Conservation (phyloP, 2,797 vertebrate species). For the Cirrhinus molitorella region DNA sequence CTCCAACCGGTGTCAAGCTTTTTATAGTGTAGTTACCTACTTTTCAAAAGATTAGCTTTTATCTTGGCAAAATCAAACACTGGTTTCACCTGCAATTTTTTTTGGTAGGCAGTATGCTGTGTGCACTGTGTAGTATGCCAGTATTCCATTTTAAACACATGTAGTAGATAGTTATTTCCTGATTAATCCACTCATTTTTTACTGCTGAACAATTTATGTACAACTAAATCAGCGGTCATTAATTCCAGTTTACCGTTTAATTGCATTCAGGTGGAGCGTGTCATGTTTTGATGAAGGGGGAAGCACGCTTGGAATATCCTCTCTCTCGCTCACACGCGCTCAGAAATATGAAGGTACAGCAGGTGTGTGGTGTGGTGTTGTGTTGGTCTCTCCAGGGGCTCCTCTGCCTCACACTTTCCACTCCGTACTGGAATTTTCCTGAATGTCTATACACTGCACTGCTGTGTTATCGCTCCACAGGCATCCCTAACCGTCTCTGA, state of each 20-base stretch:
- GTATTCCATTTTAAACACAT: constrained; percentile 1
- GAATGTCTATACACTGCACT: constrained; percentile 23
- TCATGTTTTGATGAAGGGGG: constrained; percentile 72
- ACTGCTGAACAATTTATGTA: constrained; percentile 75
- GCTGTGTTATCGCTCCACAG: constrained; percentile 11
- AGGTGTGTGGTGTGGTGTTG: constrained; percentile 73
- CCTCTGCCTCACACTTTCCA: constrained; percentile 58
- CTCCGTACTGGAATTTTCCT: constrained; percentile 34
- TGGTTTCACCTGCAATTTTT: not conserved
- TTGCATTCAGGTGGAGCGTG: constrained; percentile 78
- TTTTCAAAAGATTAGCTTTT: not conserved
- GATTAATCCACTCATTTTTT: constrained; percentile 71
- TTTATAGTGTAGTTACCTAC: not conserved
- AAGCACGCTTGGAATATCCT: constrained; percentile 52
- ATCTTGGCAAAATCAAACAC: not conserved
- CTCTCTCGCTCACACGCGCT: constrained; percentile 40
- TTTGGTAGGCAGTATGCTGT: not conserved
- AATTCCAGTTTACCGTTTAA: constrained; percentile 84
- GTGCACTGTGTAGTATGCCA: not conserved
- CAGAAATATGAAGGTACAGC: constrained; percentile 57
- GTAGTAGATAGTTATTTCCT: not conserved
- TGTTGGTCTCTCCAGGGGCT: constrained; percentile 72
- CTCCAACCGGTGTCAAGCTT: not conserved
- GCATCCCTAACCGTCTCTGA: constrained; percentile 50
- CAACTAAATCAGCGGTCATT: constrained; percentile 78